These are phyloP conservation scores for Hyposoter didymator DNA, from an alignment of 2,888 invertebrate species.

Conservation along the genomic window DNA sequence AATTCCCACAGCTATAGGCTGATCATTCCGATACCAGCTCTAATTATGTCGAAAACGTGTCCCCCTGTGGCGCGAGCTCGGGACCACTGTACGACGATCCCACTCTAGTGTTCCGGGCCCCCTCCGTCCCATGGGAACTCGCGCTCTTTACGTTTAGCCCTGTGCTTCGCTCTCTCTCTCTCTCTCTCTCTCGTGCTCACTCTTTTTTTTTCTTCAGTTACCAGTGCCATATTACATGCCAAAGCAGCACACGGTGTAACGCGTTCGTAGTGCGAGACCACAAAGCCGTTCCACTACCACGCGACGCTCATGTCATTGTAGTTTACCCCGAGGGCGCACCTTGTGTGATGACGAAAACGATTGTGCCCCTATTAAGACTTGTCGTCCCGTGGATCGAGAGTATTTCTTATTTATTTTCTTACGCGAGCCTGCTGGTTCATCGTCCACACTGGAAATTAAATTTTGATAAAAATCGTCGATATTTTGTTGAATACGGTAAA, in stretches of 20 bases:
- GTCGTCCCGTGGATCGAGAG: conserved; percentile 62
- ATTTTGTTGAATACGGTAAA: no score
- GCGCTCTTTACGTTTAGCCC: conserved; percentile 14
- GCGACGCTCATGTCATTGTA: conserved; percentile 80
- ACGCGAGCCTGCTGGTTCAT: conserved; percentile 35
- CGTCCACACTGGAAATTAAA: no score
- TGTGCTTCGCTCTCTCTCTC: conserved; percentile 17
- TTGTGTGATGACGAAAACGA: conserved; percentile 79
- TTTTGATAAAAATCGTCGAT: no score
- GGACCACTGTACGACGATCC: conserved; percentile 54
- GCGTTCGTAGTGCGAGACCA: conserved; percentile 75
- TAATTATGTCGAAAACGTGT: conserved; percentile 80
- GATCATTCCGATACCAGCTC: conserved; percentile 81
- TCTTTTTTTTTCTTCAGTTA: conserved; percentile 52
- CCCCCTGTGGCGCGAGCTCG: conserved; percentile 74
- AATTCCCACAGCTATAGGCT: conserved; percentile 70
- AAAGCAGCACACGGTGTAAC: conserved; percentile 68
- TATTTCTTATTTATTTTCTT: conserved; percentile 64
- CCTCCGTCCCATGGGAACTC: conserved; percentile 66
- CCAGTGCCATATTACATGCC: conserved; percentile 52
- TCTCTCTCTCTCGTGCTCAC: conserved; percentile 43
- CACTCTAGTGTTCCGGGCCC: conserved; percentile 41
- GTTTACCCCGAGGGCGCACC: conserved; percentile 72
- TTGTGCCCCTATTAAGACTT: conserved; percentile 78
- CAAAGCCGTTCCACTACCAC: conserved; percentile 71